Evolutionary conservation across 2,888 invertebrate species (phyloP), one percentile per base, ranked within the genome.

Genomic region (Odontocolon sp.): DNA sequence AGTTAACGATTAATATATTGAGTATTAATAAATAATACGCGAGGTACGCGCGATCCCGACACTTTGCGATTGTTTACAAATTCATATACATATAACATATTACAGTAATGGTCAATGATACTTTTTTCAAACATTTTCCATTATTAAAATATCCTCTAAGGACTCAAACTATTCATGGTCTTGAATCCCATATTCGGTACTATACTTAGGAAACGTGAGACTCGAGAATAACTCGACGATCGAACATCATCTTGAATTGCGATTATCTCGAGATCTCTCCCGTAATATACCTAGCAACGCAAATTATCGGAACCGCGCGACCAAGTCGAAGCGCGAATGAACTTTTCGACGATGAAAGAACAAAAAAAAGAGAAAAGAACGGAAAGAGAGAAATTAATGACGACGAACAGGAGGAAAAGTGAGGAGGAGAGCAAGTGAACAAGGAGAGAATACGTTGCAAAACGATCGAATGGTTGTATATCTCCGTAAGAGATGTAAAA

Each of bases 41-140:
- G 77, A 74, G 69, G 81, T 80, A 80, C 80, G n/a, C 59, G 79
- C 76, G 63, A 77, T 75, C 72, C 73, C 75, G 82, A 69, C 59
- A 77, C 76, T 78, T 79, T 78, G 66, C 64, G 54, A 45, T 47
- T 57, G 38, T 31, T 68, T 36, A 5, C 6, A 36, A 57, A 45
- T 36, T 18, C 21, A 38, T 11, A 21, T 40, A 42, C 31, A 42
- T 33, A 42, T 18, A 36, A 47, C 11, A 6, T 14, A 36, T n/a
- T n/a, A n/a, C n/a, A n/a, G n/a, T 31, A 57, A 31, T 28, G 18
- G 52, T 31, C 45, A 9, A 18, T 52, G 26, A 40, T 11, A 11
- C 16, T 2, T 52, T 66, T 18, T 66, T 23, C n/a, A 52, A 40
- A 40, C 28, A 40, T 52, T 66, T 54, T 54, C 28, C 66, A 52